Evolutionary conservation across 2,888 invertebrate species (phyloP), one percentile per base, ranked within the genome.

Genomic region (Osmoderma eremita): DNA sequence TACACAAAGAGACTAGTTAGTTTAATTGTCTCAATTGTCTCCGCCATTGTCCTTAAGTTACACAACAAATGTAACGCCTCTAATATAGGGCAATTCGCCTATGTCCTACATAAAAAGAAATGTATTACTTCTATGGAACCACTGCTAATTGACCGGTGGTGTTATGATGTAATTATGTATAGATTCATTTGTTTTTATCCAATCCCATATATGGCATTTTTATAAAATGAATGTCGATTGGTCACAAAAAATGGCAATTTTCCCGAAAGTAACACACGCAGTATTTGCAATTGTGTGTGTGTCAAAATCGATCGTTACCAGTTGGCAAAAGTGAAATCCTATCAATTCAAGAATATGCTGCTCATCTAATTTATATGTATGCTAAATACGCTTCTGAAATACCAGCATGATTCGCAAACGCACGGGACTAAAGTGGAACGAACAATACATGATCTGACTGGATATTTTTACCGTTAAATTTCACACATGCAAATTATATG

Each of bases 401-500:
- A 54, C 54, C 54, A 42, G 65, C 53, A 65, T 54, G 42, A 65
- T 50, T 49, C 38, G 39, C 50, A 22, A 45, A 30, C 38, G 22
- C 45, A 15, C 13, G 12, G 12, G 36, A 54, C 56, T 6, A 30
- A 67, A 58, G 67, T 67, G 50, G 67, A 63, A 64, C 67, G 64
- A 56, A 41, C 36, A 13, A 48, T 24, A 51, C 67, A 49, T 58
- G 63, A 48, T 58, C 42, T 63, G 67, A 67, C 53, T 67, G 48
- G 48, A 58, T 64, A 67, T 67, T 67, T 63, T 53, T 62, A 36
- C 36, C 62, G 63, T 53, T 30, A 63, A 67, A 64, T 67, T 67
- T 67, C 67, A 56, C 67, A 56, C 67, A 67, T 67, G 67, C 67
- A 67, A 67, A 67, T 67, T 41, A 30, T 50, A 42, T 49, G 54